Base-by-base conservation (phyloP, 2,888 invertebrate species). In the Cephus pulcher region DNA sequence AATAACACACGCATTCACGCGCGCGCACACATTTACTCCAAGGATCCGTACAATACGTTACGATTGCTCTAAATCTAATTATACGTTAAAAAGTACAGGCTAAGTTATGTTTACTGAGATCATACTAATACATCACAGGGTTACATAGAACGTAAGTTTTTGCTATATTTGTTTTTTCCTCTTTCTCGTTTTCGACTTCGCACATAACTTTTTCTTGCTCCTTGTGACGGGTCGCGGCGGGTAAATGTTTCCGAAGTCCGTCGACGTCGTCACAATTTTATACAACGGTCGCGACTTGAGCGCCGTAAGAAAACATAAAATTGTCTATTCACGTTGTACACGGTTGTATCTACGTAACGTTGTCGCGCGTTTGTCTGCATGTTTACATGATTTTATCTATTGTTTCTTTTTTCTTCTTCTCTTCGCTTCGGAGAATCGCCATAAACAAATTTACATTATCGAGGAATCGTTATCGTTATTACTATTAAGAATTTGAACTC, bases 61-160 rank as follows among this genome's bases (percentile, higher is more conserved):
- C 74, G 76, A 30, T 34, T 34, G 74, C 35, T 40, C 37, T 76
- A 85, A 79, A 76, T 81, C 82, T 86, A 86, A 89, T 89, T 88
- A 88, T 82, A 86, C 82, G 86, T 86, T 87, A 88, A 85, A 87
- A 88, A 88, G 85, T 91, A 90, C 87, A 81, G 82, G 84, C 88
- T 90, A 90, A 89, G 86, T 91, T 90, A 91, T 84, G 87, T 88
- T 91, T 91, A 91, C 89, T 91, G 91, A 91, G 91, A 91, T 91
- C 91, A 91, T 91, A 91, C 90, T 91, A 91, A 91, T 91, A 91
- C 91, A 91, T 91, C 91, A 91, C 91, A 91, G 91, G 91, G 91
- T 91, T 91, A 91, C 91, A 91, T 89, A 88, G 89, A 90, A 56
- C 86, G 86, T 89, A 88, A 86, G 85, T 86, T 87, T 88, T 87